A percentile compares a stretch with the other conserved stretches of the same genome.
These are phyloP conservation scores for Phalloptychus januarius DNA, from an alignment of 2,797 vertebrate species.

Conservation along the genomic window DNA sequence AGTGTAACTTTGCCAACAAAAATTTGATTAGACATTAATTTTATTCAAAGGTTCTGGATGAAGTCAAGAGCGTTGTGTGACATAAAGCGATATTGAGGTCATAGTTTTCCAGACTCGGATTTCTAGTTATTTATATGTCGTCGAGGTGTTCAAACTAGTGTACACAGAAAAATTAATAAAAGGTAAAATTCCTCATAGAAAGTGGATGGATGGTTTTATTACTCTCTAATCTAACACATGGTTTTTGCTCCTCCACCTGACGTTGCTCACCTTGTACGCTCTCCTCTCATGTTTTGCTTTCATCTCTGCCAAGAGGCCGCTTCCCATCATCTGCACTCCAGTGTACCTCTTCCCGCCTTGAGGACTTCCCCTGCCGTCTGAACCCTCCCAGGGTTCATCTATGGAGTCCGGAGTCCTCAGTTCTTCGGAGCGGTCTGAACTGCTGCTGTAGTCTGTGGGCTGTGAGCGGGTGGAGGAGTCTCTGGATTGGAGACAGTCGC, in stretches of 20 bases:
- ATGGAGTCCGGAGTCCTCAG: constrained; percentile 87
- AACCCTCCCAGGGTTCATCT: constrained; percentile 86
- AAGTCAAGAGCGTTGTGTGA: not conserved
- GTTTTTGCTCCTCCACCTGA: not conserved
- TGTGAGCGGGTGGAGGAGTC: constrained; percentile 70
- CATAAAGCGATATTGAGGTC: not conserved
- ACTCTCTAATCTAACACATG: not conserved
- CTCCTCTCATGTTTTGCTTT: constrained; percentile 96
- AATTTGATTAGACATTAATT: not conserved
- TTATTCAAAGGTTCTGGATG: not conserved
- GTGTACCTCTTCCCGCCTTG: constrained; percentile 87
- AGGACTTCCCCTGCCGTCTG: constrained; percentile 88
- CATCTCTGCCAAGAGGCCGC: constrained; percentile 94
- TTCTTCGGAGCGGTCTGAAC: constrained; percentile 86
- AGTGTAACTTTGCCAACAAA: not conserved
- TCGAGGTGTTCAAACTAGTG: not conserved
- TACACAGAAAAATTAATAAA: not conserved
- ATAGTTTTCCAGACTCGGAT: not conserved
- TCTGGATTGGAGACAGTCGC: constrained; percentile 36
- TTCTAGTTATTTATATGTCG: not conserved
- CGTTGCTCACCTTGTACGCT: constrained; percentile 88
- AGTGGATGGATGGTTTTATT: not conserved
- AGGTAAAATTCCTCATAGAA: not conserved
- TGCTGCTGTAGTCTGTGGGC: constrained; percentile 83
- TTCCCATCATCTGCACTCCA: constrained; percentile 93